Base-by-base conservation (phyloP, 2,888 invertebrate genomes). In the Helleia helle region DNA sequence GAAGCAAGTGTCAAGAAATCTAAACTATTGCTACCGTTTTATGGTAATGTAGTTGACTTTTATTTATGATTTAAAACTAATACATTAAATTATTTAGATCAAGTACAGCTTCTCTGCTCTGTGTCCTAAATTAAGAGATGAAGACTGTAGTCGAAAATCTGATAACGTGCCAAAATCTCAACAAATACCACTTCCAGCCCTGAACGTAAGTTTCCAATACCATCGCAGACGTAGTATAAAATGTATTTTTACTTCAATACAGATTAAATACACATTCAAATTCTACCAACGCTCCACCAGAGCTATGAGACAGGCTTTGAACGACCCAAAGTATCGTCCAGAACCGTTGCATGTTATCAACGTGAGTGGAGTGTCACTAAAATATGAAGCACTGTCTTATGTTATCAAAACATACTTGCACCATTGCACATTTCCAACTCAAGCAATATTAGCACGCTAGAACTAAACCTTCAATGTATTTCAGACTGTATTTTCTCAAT, bases 101-200 rank as follows among this genome's bases (percentile, higher is more conserved):
- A 91, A 90, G 63, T 93, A 92, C 86, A 90, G 87, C 68, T 93
- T 93, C 71, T 86, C 88, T 38, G 89, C 89, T 45, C 88, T 91
- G 80, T 90, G 90, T 65, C 89, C 90, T 28, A 85, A 86, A 73
- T 77, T 88, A 62, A 87, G 84, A 58, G 86, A 88, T 64, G 87
- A 89, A 63, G 91, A 91, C 55, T 85, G 70, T 76, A 86, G 60
- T 81, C 88, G 67, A 75, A 88, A 79, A 87, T 87, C 72, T 74
- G 88, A 70, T 76, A 87, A 48, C 48, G 55, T 66, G 37, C 51
- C 59, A 17, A 68, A 86, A 83, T 86, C 62, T 79, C 88, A 65
- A 88, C 91, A 73, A 83, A 88, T 87, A 56, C 92, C 92, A 26
- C 86, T 93, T 55, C 91, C 92, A 47, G 92, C 92, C 13, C 74